Conservation (phyloP, 2,888 invertebrate species). For the Dolomedes plantarius region DNA sequence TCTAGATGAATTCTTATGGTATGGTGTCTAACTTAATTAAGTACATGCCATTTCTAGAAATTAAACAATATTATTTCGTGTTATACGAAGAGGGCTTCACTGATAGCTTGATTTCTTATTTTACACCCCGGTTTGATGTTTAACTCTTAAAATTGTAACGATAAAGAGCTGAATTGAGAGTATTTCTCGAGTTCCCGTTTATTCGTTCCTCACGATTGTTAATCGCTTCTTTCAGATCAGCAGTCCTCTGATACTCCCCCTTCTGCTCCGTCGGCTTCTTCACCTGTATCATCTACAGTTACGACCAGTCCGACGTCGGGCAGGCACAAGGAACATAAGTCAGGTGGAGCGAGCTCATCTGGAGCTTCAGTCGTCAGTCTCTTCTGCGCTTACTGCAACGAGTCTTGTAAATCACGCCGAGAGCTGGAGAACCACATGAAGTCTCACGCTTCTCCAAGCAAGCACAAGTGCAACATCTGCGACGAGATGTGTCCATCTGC, state of each 20-base stretch:
- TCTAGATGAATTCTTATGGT: no score
- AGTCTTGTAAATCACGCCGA: slow-evolving; percentile 88
- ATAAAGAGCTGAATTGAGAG: no score
- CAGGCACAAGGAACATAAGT: slow-evolving; percentile 29
- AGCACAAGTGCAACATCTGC: slow-evolving; percentile 96
- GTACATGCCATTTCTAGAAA: no score
- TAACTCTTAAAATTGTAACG: no score
- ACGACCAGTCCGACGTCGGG: slow-evolving; percentile 68
- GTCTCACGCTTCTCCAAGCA: slow-evolving; percentile 79
- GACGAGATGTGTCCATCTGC: slow-evolving; percentile 92
- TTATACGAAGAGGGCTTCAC: no score
- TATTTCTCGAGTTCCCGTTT: no score
- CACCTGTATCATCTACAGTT: not conserved
- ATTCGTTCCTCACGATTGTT: no score
- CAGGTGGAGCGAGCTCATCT: slow-evolving; percentile 33
- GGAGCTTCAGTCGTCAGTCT: slow-evolving; percentile 78
- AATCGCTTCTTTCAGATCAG: not conserved
- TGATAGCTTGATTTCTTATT: no score
- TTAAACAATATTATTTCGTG: no score
- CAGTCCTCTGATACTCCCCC: not conserved
- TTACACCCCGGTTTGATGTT: no score
- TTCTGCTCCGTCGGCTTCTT: not conserved
- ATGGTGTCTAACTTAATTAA: no score
- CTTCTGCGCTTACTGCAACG: slow-evolving; percentile 93
- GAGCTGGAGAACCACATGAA: slow-evolving; percentile 95